A percentile compares a stretch with the other conserved stretches of the same genome.
Conservation (phyloP, 2,888 invertebrate genomes). For the Drosophila tripunctata region DNA sequence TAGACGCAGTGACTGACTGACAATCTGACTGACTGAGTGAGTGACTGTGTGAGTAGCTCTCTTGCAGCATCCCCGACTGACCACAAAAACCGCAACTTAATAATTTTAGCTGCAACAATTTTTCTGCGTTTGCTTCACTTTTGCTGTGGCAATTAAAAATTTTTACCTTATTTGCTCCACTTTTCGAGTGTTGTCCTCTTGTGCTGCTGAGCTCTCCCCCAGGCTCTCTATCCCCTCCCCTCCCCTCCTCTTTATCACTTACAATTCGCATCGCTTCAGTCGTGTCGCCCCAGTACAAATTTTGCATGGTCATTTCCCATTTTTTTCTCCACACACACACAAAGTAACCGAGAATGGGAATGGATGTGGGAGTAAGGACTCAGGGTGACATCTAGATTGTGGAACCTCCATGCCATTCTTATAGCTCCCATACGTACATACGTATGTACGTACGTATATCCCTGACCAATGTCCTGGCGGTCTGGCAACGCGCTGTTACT, state of each 20-base stretch:
- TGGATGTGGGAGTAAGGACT: constrained; percentile 6
- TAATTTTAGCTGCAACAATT: constrained; percentile 56
- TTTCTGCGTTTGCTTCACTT: constrained; percentile 38
- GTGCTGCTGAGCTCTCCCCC: not conserved
- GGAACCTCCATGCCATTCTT: not conserved
- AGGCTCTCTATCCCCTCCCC: not conserved
- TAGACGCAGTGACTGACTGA: constrained; percentile 15
- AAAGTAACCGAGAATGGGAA: constrained; percentile 7
- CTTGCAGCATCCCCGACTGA: constrained; percentile 9
- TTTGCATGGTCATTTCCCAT: constrained; percentile 74
- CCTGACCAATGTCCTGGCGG: constrained; percentile 53
- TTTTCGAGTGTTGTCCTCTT: constrained; percentile 46
- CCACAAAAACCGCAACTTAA: constrained; percentile 67
- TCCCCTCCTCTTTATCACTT: constrained; percentile 34
- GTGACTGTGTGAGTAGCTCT: constrained; percentile 5
- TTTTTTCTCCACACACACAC: constrained; percentile 32
- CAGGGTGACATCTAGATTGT: constrained; percentile 60
- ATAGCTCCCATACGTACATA: constrained; percentile 22
- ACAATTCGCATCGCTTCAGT: constrained; percentile 33
- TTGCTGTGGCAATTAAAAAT: constrained; percentile 72
- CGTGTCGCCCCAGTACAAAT: constrained; percentile 49
- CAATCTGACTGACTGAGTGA: constrained; percentile 30
- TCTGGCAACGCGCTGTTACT: constrained; percentile 67
- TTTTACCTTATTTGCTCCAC: constrained; percentile 76
- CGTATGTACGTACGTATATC: no score